Conservation (phyloP, 2,888 invertebrate species). For the Lymantria monacha region DNA sequence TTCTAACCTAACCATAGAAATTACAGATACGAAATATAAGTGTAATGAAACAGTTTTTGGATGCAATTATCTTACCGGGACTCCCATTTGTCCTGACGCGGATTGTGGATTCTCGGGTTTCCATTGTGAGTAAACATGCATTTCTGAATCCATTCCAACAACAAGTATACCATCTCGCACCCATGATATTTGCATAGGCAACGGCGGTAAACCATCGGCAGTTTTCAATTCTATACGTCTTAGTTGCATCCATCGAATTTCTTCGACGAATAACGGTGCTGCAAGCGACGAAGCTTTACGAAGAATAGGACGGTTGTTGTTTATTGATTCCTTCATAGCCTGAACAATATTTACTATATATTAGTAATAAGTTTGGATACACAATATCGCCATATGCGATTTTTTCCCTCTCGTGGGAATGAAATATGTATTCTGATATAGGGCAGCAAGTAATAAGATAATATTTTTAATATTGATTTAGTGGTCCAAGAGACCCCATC, state of each 20-base stretch:
- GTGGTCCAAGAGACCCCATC: no score
- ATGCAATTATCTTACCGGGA: slow-evolving; percentile 45
- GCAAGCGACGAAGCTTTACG: slow-evolving; percentile 96
- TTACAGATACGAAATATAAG: no score
- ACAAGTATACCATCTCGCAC: slow-evolving; percentile 98
- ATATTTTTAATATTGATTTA: no score
- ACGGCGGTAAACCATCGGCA: slow-evolving; percentile 96
- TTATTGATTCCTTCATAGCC: slow-evolving; percentile 93
- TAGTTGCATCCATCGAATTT: slow-evolving; percentile 98
- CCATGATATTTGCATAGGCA: slow-evolving; percentile 99
- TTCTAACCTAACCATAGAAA: no score
- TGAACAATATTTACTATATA: slow-evolving; percentile 27
- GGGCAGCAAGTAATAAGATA: no score
- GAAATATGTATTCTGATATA: no score
- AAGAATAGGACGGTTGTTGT: slow-evolving; percentile 91
- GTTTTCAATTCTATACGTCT: slow-evolving; percentile 94
- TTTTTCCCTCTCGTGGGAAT: no score
- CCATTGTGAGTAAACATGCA: slow-evolving; percentile 99
- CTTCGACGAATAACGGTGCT: slow-evolving; percentile 93
- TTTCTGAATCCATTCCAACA: slow-evolving; percentile 99
- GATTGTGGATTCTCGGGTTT: slow-evolving; percentile 84
- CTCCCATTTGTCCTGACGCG: slow-evolving; percentile 45
- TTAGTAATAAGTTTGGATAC: neutral
- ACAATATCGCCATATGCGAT: neutral
- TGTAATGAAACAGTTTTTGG: no score